Conservation (phyloP, 2,888 invertebrate species). For the Pegoplata infirma region DNA sequence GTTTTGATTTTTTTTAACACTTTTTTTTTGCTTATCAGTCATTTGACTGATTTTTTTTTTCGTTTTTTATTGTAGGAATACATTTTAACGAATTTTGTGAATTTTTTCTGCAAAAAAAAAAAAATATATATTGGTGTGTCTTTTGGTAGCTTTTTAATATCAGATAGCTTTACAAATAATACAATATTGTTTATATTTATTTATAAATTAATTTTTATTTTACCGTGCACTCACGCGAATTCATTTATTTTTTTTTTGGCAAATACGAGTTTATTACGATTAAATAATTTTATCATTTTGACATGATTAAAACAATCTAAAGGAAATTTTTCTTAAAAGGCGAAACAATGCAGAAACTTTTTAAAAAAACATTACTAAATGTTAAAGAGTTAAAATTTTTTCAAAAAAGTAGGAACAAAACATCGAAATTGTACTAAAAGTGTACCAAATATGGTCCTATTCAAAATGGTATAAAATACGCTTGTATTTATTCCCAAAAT, state of each 20-base stretch:
- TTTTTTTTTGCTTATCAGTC: neutral
- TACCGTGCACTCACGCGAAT: neutral
- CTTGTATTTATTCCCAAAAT: too few relatives aligned
- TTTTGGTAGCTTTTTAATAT: slow-evolving; percentile 17
- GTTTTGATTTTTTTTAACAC: neutral
- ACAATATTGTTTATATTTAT: slow-evolving; percentile 22
- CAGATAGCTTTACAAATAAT: slow-evolving; percentile 23
- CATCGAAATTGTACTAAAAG: too few relatives aligned
- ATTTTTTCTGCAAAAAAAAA: neutral
- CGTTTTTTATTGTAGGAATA: neutral
- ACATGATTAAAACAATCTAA: neutral
- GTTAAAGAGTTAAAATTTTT: too few relatives aligned
- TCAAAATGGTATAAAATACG: too few relatives aligned
- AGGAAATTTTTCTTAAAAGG: too few relatives aligned
- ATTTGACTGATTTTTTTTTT: neutral
- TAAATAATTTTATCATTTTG: neutral
- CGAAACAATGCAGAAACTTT: too few relatives aligned
- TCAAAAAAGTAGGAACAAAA: too few relatives aligned
- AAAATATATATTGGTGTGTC: neutral
- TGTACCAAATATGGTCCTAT: too few relatives aligned
- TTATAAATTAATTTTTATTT: neutral
- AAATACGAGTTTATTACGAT: neutral
- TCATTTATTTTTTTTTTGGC: neutral
- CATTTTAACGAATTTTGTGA: neutral
- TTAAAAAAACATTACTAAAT: too few relatives aligned